Evolutionary conservation across 2,113 vertebrate genomes (phyloP).

Genomic region (Vicugna pacos): DNA sequence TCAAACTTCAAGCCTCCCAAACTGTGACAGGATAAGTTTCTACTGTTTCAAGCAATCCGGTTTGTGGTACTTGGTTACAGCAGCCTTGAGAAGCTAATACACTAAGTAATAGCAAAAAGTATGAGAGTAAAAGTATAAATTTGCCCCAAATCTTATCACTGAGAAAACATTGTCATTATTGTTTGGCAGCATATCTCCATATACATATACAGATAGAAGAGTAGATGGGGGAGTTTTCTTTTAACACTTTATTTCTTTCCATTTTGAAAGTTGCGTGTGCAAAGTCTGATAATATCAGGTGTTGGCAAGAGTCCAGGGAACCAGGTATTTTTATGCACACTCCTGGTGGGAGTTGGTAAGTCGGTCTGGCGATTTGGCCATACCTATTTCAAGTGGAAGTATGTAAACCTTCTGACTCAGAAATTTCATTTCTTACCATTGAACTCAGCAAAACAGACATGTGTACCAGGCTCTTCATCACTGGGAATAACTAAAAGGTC

Average conservation of each 20-base stretch:
- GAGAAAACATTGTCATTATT: background rate
- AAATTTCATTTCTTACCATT: background rate
- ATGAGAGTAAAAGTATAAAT: background rate
- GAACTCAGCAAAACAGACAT: background rate
- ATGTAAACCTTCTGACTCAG: background rate
- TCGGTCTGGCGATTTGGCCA: background rate
- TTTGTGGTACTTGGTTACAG: background rate
- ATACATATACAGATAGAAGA: background rate
- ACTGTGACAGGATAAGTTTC: background rate
- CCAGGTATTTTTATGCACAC: too few species aligned
- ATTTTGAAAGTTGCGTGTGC: background rate
- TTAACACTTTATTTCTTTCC: background rate
- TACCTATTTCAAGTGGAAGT: background rate
- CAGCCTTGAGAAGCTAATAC: background rate
- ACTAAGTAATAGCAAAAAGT: background rate
- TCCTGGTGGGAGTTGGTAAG: too few species aligned
- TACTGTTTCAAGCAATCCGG: background rate
- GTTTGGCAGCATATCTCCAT: background rate
- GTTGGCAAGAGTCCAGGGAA: background rate
- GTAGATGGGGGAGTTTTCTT: background rate
- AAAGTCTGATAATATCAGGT: background rate
- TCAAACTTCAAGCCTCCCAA: background rate
- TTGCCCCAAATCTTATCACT: background rate
- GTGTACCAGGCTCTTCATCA: background rate
- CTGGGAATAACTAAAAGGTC: background rate